phyloP scores from a whole-genome alignment of 2,888 invertebrate species.

The Eupithecia exiguata region DNA sequence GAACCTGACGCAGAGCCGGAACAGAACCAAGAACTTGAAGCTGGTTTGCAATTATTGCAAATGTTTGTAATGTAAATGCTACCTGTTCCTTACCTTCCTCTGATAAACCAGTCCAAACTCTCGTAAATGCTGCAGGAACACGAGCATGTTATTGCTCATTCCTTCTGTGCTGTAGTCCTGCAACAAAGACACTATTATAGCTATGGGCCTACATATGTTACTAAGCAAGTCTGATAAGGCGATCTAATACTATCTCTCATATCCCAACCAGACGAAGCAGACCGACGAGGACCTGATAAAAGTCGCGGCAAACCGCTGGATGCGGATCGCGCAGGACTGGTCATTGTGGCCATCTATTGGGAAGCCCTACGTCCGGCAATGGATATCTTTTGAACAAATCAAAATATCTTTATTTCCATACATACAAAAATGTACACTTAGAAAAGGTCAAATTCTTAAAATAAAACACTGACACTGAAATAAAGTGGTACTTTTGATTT shows the following conservation, averaged over 20 bases:
- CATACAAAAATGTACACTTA: too few species aligned
- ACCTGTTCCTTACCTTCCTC: conserved; percentile 87
- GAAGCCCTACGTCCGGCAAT: too few species aligned
- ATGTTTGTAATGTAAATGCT: too few species aligned
- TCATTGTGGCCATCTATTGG: too few species aligned
- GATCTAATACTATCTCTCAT: neutral
- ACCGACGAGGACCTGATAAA: neutral
- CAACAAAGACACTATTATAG: conserved; percentile 41
- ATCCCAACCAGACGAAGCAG: neutral
- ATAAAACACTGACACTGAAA: too few species aligned
- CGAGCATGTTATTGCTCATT: conserved; percentile 93
- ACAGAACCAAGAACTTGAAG: neutral
- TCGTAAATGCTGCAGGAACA: conserved; percentile 96
- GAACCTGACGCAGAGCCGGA: too few species aligned
- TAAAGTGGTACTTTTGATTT: too few species aligned
- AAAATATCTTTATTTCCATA: too few species aligned
- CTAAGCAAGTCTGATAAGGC: neutral
- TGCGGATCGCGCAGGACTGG: too few species aligned
- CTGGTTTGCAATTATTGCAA: neutral
- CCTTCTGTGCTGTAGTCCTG: conserved; percentile 98
- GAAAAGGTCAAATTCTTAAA: too few species aligned
- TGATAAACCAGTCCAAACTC: conserved; percentile 99
- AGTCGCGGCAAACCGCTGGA: too few species aligned
- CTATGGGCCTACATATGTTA: neutral
- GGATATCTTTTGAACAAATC: too few species aligned